Evolutionary conservation across 2,888 invertebrate species (phyloP).

Genomic region (Drosophila buzzatii): DNA sequence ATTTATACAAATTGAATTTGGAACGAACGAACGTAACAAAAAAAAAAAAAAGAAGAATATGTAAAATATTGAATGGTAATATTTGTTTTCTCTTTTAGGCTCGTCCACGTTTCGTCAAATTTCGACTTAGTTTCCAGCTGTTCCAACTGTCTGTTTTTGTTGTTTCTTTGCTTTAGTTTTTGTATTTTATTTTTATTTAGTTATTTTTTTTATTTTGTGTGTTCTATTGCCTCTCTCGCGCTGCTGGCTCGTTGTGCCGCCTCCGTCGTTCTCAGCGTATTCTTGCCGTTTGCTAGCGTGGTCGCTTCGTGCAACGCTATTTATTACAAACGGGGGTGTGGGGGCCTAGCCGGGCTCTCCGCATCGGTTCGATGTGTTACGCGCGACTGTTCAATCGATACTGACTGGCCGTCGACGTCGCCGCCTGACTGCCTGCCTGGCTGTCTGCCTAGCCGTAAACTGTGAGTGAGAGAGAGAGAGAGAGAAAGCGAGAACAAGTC

Average conservation of each 20-base stretch:
- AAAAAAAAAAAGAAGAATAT: not conserved
- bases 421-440: constrained; percentile 30
- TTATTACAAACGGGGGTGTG: constrained; percentile 70
- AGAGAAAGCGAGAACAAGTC: constrained; percentile 17
- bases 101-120: constrained; percentile 28
- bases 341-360: constrained; percentile 59
- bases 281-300: constrained; percentile 70
- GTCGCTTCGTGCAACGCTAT: constrained; percentile 71
- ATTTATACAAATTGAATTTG: constrained; percentile 20
- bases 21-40: constrained; percentile 15
- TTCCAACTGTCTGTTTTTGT: constrained; percentile 47
- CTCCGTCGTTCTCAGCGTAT: constrained; percentile 69
- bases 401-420: constrained; percentile 57
- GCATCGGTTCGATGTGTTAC: constrained; percentile 67
- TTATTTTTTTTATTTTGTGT: constrained; percentile 22
- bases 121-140: constrained; percentile 56
- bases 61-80: constrained; percentile 17
- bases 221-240: constrained; percentile 43
- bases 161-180: constrained; percentile 26
- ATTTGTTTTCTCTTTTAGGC: constrained; percentile 35
- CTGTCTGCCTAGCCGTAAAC: constrained; percentile 8
- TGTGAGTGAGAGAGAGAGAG: constrained; percentile 17
- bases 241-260: constrained; percentile 28
- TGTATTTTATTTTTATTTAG: constrained; percentile 18
- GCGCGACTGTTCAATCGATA: constrained; percentile 80